Evolutionary conservation across 2,113 vertebrate genomes (phyloP).

Genomic region (Glareola pratincola): DNA sequence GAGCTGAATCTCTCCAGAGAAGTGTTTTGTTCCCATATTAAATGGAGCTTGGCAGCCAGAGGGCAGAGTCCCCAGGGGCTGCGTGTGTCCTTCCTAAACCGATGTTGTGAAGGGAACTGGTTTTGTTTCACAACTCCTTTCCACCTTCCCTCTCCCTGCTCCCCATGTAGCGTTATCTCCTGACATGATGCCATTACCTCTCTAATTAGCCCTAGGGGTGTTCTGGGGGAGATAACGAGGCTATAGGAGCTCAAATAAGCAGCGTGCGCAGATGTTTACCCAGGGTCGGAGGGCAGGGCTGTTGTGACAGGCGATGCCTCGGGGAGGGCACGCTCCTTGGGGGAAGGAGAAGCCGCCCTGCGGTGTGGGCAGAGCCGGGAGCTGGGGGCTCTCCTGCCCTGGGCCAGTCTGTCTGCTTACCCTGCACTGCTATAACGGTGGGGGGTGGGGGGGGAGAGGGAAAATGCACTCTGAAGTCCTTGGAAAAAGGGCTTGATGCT

Average conservation of each 20-base stretch:
- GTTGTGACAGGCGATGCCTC: constrained; percentile 70
- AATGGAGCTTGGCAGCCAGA: neutral
- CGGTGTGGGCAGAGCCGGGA: neutral
- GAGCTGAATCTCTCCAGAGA: neutral
- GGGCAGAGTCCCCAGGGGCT: neutral
- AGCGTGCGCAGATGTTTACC: constrained; percentile 69
- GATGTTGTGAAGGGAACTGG: constrained; percentile 50
- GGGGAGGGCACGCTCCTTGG: constrained; percentile 19
- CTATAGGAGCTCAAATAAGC: constrained; percentile 60
- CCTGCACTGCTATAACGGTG: neutral
- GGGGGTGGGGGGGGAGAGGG: too few species aligned
- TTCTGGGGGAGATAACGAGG: constrained; percentile 56
- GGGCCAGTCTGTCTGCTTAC: neutral
- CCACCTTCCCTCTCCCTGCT: constrained; percentile 16
- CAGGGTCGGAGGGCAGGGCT: constrained; percentile 74
- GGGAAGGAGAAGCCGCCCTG: neutral
- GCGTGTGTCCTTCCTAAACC: neutral
- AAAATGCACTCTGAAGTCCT: neutral
- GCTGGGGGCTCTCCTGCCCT: neutral
- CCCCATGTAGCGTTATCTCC: constrained; percentile 33
- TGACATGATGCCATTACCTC: constrained; percentile 57
- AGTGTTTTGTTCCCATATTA: neutral
- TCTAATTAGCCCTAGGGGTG: constrained; percentile 73
- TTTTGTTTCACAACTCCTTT: constrained; percentile 60
- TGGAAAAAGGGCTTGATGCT: neutral